Percentiles rank a stretch among this genome's conserved stretches.
phyloP scores from a whole-genome alignment of 2,113 vertebrate species.

The Mandrillus leucophaeus region DNA sequence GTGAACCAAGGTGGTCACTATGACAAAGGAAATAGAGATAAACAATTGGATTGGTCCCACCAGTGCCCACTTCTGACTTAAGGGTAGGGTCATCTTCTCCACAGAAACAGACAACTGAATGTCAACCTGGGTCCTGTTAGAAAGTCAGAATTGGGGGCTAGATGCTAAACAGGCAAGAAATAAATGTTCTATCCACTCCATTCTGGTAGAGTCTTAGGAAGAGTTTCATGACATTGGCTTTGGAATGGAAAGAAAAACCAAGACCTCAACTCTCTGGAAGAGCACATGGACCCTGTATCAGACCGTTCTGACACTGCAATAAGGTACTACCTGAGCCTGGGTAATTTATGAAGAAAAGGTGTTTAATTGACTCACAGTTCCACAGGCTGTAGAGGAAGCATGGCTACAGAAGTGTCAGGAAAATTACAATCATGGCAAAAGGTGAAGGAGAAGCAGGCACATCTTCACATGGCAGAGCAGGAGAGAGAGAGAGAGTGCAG shows the following conservation, averaged over 20 bases:
- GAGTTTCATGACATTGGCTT: neutral
- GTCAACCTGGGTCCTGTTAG: neutral
- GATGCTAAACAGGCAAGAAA: neutral
- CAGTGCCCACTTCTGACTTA: neutral
- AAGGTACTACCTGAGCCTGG: too few species aligned
- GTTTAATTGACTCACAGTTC: too few species aligned
- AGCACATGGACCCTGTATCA: too few species aligned
- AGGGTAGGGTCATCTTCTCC: neutral
- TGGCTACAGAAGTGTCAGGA: too few species aligned
- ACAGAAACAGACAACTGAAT: neutral
- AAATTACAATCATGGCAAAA: too few species aligned
- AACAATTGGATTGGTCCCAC: neutral
- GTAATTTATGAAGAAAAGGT: too few species aligned
- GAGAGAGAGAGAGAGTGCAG: too few species aligned
- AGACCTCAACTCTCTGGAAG: neutral
- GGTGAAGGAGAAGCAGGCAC: too few species aligned
- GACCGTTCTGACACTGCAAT: too few species aligned
- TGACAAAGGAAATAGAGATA: neutral
- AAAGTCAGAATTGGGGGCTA: neutral
- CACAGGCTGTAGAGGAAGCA: too few species aligned
- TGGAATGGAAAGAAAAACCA: neutral
- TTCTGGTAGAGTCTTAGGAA: neutral
- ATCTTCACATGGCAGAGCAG: too few species aligned
- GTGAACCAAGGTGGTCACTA: neutral
- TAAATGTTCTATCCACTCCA: neutral